Evolutionary conservation across 2,113 vertebrate species (phyloP).

Genomic region (Microcebus ravelobensis): DNA sequence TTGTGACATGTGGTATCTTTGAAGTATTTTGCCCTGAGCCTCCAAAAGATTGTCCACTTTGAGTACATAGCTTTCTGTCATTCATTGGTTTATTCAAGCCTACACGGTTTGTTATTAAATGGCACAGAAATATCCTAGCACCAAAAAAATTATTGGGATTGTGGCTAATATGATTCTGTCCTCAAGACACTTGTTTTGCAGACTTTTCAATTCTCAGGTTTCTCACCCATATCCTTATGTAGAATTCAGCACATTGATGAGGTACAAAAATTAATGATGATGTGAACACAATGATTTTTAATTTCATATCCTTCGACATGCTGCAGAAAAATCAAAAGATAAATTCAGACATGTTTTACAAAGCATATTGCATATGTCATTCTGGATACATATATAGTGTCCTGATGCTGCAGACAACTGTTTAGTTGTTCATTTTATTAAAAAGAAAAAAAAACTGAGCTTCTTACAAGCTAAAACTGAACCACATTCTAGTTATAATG

Average conservation of each 20-base stretch:
- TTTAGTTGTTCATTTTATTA: slow-evolving; percentile 68
- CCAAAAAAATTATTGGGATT: slow-evolving; percentile 10
- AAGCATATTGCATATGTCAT: slow-evolving; percentile 26
- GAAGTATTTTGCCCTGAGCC: slow-evolving; percentile 45
- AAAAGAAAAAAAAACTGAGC: background rate
- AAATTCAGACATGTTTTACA: slow-evolving; percentile 44
- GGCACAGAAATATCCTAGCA: background rate
- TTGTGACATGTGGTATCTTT: background rate
- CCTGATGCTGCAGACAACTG: slow-evolving; percentile 60
- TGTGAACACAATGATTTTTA: slow-evolving; percentile 17
- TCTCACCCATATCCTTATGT: background rate
- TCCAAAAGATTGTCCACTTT: slow-evolving; percentile 33
- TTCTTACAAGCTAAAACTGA: slow-evolving; percentile 65
- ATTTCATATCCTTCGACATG: slow-evolving; percentile 36
- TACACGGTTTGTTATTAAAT: background rate
- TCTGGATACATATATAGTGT: slow-evolving; percentile 40
- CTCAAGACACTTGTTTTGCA: background rate
- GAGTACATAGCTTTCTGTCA: background rate
- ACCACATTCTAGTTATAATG: slow-evolving; percentile 75
- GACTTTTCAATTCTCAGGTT: background rate
- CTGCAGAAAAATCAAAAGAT: slow-evolving; percentile 50
- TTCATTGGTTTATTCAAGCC: slow-evolving; percentile 5
- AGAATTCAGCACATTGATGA: slow-evolving; percentile 6
- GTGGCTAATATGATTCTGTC: slow-evolving; percentile 26
- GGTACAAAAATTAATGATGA: background rate